Conservation (phyloP, 2,797 vertebrate genomes). For the Squalus acanthias region DNA sequence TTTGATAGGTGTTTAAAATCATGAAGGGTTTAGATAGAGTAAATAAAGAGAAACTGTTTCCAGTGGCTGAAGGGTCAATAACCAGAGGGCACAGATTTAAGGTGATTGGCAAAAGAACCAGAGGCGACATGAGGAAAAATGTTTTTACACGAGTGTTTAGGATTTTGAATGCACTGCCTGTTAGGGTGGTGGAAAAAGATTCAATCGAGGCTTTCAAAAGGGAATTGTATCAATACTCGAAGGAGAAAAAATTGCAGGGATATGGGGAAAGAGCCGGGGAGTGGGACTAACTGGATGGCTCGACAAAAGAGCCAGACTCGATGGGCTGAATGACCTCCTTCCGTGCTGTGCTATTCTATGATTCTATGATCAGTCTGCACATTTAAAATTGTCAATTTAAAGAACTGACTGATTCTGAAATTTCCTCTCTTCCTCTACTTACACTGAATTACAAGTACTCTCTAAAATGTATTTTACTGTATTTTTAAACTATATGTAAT, state of each 20-base stretch:
- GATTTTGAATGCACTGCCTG: background rate
- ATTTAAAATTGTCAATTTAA: background rate
- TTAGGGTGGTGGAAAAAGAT: background rate
- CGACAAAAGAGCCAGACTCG: too few relatives aligned
- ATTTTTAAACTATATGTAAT: background rate
- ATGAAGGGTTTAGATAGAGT: background rate
- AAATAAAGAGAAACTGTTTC: background rate
- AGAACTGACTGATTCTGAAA: background rate
- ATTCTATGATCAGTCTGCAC: too few relatives aligned
- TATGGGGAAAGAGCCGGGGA: too few relatives aligned
- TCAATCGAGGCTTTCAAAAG: background rate
- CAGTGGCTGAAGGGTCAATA: background rate
- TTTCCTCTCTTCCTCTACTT: background rate
- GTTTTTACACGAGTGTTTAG: background rate
- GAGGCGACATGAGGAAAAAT: background rate
- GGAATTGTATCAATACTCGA: background rate
- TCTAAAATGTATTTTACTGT: background rate
- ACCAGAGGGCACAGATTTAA: background rate
- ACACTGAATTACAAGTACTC: background rate
- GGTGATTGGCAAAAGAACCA: background rate
- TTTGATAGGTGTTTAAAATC: background rate
- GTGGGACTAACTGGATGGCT: too few relatives aligned
- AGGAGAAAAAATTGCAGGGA: background rate
- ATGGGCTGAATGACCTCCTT: accelerated
- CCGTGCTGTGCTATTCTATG: background rate